A percentile compares a stretch with the other conserved stretches of the same genome.
These are phyloP conservation scores for Stenchaetothrips biformis DNA, from an alignment of 2,888 invertebrate genomes.

Conservation along the genomic window DNA sequence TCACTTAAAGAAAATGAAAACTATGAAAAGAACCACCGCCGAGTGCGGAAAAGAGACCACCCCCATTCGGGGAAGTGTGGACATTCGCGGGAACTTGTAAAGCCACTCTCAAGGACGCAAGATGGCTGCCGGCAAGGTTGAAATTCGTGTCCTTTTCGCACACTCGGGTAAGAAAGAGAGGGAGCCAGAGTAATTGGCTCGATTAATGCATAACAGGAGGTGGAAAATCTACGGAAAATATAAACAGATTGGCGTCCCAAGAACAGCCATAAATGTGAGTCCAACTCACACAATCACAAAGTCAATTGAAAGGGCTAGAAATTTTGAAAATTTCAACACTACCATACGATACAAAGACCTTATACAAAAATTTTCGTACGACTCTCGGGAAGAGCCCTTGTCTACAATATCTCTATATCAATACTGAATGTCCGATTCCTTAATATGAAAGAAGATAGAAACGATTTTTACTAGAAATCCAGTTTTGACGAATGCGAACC, in stretches of 20 bases:
- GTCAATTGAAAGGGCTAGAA: conserved; percentile 18
- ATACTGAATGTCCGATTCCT: background rate
- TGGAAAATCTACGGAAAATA: conserved; percentile 12
- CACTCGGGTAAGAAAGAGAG: background rate
- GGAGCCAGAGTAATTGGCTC: no score
- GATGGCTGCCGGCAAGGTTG: no score
- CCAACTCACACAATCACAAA: background rate
- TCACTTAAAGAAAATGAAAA: no score
- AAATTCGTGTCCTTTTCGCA: background rate
- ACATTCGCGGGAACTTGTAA: no score
- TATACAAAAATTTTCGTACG: background rate
- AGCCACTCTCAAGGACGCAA: no score
- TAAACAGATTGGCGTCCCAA: background rate
- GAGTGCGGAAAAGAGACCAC: no score
- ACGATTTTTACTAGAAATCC: background rate
- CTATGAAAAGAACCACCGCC: no score
- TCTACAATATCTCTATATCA: background rate
- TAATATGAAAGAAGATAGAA: background rate
- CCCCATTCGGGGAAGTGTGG: no score
- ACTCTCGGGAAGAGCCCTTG: background rate
- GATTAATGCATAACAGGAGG: background rate
- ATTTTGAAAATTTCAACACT: conserved; percentile 11
- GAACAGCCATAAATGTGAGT: background rate
- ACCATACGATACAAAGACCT: background rate
- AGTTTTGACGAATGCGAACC: background rate